These are phyloP conservation scores for Naja naja DNA, from an alignment of 2,113 vertebrate genomes.

Conservation along the genomic window DNA sequence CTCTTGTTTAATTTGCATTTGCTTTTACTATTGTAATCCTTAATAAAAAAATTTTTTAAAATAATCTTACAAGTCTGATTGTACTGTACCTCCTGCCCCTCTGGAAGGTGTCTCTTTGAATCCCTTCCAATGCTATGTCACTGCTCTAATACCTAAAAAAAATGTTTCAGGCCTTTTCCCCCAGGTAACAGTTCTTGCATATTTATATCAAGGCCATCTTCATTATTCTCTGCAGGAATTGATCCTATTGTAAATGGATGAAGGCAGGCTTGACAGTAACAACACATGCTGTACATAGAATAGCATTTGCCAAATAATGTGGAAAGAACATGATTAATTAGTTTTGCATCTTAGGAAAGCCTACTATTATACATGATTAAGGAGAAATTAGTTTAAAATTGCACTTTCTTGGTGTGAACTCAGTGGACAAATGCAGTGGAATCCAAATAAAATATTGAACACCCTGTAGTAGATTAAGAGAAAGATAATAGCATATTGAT, in stretches of 20 bases:
- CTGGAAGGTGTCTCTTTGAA: not conserved
- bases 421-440: not conserved
- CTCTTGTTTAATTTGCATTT: not conserved
- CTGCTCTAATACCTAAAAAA: not conserved
- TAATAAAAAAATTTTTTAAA: not conserved
- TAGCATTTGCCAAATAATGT: not conserved
- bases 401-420: not conserved
- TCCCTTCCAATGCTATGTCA: not conserved
- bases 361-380: not conserved
- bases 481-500: not conserved
- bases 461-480: not conserved
- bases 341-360: not conserved
- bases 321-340: not conserved
- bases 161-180: not conserved
- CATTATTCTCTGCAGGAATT: not conserved
- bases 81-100: not conserved
- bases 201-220: not conserved
- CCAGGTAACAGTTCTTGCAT: not conserved
- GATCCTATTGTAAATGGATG: not conserved
- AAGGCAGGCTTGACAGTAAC: not conserved
- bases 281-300: not conserved
- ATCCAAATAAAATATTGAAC: not conserved
- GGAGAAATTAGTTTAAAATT: not conserved
- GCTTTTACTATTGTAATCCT: not conserved
- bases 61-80: not conserved